A percentile compares a stretch with the other conserved stretches of the same genome.
These are phyloP conservation scores for Cyaniris semiargus DNA, from an alignment of 2,888 invertebrate species.

Conservation along the genomic window DNA sequence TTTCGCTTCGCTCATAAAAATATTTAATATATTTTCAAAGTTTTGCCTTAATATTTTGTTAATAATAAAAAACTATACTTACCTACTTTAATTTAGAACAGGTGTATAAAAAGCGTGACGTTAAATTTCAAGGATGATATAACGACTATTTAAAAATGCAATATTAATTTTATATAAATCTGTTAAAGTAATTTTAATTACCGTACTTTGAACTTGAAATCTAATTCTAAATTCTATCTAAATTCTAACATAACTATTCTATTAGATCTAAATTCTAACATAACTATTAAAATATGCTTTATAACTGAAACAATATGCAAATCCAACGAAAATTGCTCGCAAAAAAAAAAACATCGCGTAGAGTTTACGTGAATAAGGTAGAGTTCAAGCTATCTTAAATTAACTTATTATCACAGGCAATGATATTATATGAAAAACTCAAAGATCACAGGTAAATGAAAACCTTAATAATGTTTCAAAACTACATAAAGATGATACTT, in stretches of 20 bases:
- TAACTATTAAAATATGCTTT: not conserved
- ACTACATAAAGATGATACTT: too few species aligned
- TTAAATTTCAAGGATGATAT: not conserved
- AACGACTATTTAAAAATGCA: not conserved
- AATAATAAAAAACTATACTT: too few species aligned
- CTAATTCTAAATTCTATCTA: too few species aligned
- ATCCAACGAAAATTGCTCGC: not conserved
- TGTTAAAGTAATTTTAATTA: not conserved
- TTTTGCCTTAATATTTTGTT: too few species aligned
- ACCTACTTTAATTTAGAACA: not conserved
- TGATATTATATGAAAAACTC: too few species aligned
- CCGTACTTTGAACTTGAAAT: not conserved
- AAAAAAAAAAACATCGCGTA: not conserved
- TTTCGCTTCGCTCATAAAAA: not conserved
- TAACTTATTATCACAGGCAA: too few species aligned
- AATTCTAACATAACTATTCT: too few species aligned
- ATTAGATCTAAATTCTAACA: too few species aligned
- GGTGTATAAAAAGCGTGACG: not conserved
- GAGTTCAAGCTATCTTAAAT: too few species aligned
- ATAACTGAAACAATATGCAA: not conserved
- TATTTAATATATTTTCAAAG: too few species aligned
- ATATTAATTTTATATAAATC: not conserved
- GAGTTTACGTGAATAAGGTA: not conserved
- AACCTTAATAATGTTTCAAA: too few species aligned
- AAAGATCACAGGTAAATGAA: too few species aligned